A percentile compares a stretch with the other conserved stretches of the same genome.
Conservation (phyloP, 2,888 invertebrate species). For the Podotricha telesiphe region DNA sequence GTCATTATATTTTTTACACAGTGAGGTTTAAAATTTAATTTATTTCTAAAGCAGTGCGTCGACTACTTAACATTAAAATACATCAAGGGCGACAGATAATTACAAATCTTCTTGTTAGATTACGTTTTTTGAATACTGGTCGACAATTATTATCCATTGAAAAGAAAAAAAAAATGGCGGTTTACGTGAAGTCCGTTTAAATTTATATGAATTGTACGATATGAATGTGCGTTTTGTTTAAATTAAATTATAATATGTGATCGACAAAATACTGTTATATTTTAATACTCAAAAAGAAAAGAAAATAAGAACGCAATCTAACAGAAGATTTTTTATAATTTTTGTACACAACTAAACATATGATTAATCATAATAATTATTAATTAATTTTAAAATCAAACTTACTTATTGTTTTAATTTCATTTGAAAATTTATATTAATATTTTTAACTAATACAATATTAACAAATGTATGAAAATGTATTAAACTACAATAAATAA, state of each 20-base stretch:
- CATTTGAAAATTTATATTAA: neutral
- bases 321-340: constrained; percentile 14
- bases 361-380: constrained; percentile 4
- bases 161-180: neutral
- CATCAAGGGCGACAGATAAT: constrained; percentile 20
- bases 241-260: neutral
- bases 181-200: too few relatives aligned
- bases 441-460: neutral
- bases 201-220: constrained; percentile 2
- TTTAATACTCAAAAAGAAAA: neutral
- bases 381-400: constrained; percentile 1
- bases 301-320: constrained; percentile 14
- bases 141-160: neutral
- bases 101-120: constrained; percentile 4
- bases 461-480: constrained; percentile 21
- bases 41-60: constrained; percentile 34
- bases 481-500: constrained; percentile 18
- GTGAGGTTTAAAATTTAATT: constrained; percentile 18
- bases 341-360: constrained; percentile 25
- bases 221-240: constrained; percentile 15
- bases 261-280: neutral
- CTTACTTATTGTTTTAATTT: constrained; percentile 28
- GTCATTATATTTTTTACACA: constrained; percentile 11
- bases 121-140: constrained; percentile 8
- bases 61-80: constrained; percentile 24